Conservation (phyloP, 2,888 invertebrate genomes). For the Pollenia griseotomentosa region DNA sequence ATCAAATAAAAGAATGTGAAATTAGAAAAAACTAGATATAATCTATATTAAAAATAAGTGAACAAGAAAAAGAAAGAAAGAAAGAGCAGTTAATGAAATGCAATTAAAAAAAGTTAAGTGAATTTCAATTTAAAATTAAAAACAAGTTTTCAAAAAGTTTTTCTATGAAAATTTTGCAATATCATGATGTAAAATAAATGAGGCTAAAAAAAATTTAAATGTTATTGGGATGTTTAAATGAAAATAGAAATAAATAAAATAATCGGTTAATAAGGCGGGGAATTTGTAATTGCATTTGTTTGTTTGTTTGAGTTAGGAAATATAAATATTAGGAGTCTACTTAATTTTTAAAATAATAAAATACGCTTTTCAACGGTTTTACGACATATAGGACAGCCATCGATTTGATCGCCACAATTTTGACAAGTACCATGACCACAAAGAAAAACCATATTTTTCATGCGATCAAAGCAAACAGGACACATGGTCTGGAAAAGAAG, state of each 20-base stretch:
- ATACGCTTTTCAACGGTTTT: conserved; percentile 98
- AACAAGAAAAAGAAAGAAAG: background rate
- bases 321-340: conserved; percentile 18
- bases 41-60: conserved; percentile 43
- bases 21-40: conserved; percentile 27
- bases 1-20: conserved; percentile 21
- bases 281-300: conserved; percentile 1
- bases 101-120: background rate
- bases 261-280: conserved; percentile 43
- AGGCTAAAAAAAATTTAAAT: conserved; percentile 23
- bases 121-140: background rate
- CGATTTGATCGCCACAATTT: conserved; percentile 99
- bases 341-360: conserved; percentile 89
- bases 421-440: conserved; percentile 99
- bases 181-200: conserved; percentile 14
- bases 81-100: background rate
- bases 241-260: conserved; percentile 28
- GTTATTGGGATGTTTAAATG: conserved; percentile 23
- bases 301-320: conserved; percentile 13
- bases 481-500: conserved; percentile 93
- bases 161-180: conserved; percentile 15
- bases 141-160: background rate
- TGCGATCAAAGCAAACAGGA: conserved; percentile 97
- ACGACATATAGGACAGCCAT: conserved; percentile 98
- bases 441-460: conserved; percentile 99